Base-by-base conservation (phyloP, 2,888 invertebrate genomes). In the Thalpophila matura region DNA sequence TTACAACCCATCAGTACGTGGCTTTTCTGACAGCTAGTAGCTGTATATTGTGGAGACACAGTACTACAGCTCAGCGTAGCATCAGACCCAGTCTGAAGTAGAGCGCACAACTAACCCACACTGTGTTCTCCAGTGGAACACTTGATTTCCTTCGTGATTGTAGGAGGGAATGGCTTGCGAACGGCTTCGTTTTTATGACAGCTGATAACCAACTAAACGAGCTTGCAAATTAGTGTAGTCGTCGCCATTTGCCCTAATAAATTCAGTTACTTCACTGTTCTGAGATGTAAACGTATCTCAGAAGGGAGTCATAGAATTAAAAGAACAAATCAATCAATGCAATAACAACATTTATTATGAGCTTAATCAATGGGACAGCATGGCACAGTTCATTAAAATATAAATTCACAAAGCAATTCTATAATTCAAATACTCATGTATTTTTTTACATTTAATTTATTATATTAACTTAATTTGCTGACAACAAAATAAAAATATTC, bases 101-200 rank as follows among this genome's bases (percentile, higher is more conserved):
- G 64, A 65, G 58, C 66, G 37, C 56, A 47, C 58, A 57, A 71
- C 43, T 56, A 59, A 27, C 54, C 24, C 46, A 29, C 42, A 38
- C 60, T 38, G 37, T 35, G 29, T 56, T 55, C 59, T 59, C 35
- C 26, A 43, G 37, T 40, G 65, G 24, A 65, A 53, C 49, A 46
- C 43, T 54, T 55, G 47, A 50, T 51, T 71, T 59, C 42, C 45
- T 65, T 67, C 53, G 53, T 60, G 55, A 40, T 59, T 55, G 60
- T 75, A 59, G 55, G 66, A 57, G 60, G 59, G 58, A 65, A 76
- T 79, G 71, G 62, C 62, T 66, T 74, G 59, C 43, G 57, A 61
- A 73, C 67, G 78, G 78, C 74, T 86, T 83, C 75, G 80, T 81
- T 84, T 86, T 86, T 86, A 85, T 83, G 84, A 81, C 83, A 82